These are phyloP conservation scores for Thera obeliscata DNA, from an alignment of 2,888 invertebrate genomes.

Conservation along the genomic window DNA sequence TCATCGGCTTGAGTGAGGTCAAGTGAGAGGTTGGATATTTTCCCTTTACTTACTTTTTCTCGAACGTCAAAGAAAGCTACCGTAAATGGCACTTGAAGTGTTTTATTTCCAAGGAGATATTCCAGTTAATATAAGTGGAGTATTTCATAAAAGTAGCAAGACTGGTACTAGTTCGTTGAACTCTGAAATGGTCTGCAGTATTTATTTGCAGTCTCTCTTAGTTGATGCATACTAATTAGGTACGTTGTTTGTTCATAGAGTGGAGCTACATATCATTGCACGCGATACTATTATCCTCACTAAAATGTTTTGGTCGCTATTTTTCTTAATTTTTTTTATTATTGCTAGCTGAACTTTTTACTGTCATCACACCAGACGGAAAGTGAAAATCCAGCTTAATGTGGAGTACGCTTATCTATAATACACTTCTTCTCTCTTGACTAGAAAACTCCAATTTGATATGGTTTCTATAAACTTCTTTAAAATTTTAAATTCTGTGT, in stretches of 20 bases:
- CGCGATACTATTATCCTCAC: background rate
- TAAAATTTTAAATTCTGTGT: no score
- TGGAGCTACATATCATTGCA: background rate
- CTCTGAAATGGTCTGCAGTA: conserved; percentile 15
- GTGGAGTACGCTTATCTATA: no score
- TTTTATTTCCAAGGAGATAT: conserved; percentile 20
- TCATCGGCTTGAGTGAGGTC: conserved; percentile 61
- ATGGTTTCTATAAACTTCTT: no score
- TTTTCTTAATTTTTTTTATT: no score
- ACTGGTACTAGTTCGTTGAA: conserved; percentile 22
- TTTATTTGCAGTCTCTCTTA: conserved; percentile 26
- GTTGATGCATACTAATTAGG: conserved; percentile 32
- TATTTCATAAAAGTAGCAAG: conserved; percentile 14
- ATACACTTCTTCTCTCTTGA: no score
- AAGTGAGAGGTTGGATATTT: conserved; percentile 51
- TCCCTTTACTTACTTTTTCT: conserved; percentile 47
- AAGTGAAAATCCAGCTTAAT: no score
- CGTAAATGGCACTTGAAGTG: conserved; percentile 29
- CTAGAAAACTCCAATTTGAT: no score
- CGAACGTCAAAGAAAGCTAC: conserved; percentile 23
- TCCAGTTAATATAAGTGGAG: conserved; percentile 15
- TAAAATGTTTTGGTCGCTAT: no score
- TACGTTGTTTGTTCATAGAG: conserved; percentile 17
- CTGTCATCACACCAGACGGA: no score
- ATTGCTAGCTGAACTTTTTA: no score